Conservation (phyloP, 2,888 invertebrate species). For the Acronicta aceris region DNA sequence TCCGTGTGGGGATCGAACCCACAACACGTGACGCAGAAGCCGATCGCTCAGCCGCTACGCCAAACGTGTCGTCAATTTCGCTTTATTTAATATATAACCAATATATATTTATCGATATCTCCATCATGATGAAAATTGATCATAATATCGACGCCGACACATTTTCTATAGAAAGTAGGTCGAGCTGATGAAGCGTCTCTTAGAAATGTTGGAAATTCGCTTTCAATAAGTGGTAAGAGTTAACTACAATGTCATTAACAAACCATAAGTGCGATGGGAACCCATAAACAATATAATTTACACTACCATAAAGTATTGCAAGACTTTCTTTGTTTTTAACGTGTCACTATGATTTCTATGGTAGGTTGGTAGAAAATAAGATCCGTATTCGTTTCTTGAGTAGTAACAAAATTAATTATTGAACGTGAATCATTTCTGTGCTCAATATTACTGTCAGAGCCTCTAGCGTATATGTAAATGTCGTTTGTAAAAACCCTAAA, state of each 20-base stretch:
- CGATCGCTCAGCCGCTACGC: too few species aligned
- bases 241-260: slow-evolving; percentile 61
- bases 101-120: slow-evolving; percentile 23
- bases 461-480: neutral
- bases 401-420: too few species aligned
- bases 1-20: too few species aligned
- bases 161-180: slow-evolving; percentile 80
- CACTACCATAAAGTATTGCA: slow-evolving; percentile 24
- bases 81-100: slow-evolving; percentile 22
- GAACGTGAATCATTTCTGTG: too few species aligned
- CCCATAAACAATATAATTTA: slow-evolving; percentile 46
- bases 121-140: slow-evolving; percentile 58
- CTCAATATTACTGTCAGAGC: too few species aligned
- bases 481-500: neutral
- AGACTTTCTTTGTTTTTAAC: slow-evolving; percentile 50
- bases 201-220: slow-evolving; percentile 69
- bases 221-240: slow-evolving; percentile 65
- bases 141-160: slow-evolving; percentile 63
- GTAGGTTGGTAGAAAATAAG: slow-evolving; percentile 1
- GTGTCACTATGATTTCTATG: slow-evolving; percentile 25
- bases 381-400: too few species aligned
- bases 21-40: too few species aligned
- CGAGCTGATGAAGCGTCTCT: slow-evolving; percentile 68
- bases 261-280: slow-evolving; percentile 66
- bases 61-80: too few species aligned